Percentiles rank a stretch among this genome's conserved stretches.
Evolutionary conservation across 37 sponge, comb jelly and placozoan species (phyloP).

Genomic region (Petrosia ficiformis): DNA sequence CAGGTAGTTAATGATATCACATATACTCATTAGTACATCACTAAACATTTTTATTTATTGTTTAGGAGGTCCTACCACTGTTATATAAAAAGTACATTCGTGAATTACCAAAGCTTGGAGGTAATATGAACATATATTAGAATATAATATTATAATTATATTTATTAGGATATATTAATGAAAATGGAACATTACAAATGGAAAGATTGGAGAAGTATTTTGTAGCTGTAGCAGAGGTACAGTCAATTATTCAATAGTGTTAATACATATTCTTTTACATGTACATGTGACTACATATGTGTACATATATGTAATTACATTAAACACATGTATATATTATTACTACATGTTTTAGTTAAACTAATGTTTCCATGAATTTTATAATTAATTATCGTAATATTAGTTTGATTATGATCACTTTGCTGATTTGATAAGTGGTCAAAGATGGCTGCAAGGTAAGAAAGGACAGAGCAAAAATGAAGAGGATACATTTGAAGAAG

Average conservation of each 20-base stretch:
- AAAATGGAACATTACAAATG: conserved; percentile 84
- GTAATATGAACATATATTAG: conserved; percentile 22
- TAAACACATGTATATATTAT: not conserved
- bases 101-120: conserved; percentile 69
- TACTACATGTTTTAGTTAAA: too few relatives aligned
- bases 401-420: conserved; percentile 86
- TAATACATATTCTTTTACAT: not conserved
- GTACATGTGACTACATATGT: not conserved
- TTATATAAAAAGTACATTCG: conserved; percentile 71
- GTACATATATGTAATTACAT: not conserved
- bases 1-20: conserved; percentile 52
- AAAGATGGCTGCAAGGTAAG: conserved; percentile 72
- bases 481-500: too few relatives aligned
- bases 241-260: not conserved
- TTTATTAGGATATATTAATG: conserved; percentile 80
- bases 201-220: conserved; percentile 77
- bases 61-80: conserved; percentile 66
- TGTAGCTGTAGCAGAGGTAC: conserved; percentile 69
- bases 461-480: conserved; percentile 7
- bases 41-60: conserved; percentile 2
- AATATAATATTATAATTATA: too few relatives aligned
- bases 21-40: conserved; percentile 1
- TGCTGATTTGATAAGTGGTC: conserved; percentile 44
- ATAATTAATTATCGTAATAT: not conserved
- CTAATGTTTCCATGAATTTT: not conserved